Evolutionary conservation across 2,888 invertebrate species (phyloP).

Genomic region (Hirtodrosophila confusa): DNA sequence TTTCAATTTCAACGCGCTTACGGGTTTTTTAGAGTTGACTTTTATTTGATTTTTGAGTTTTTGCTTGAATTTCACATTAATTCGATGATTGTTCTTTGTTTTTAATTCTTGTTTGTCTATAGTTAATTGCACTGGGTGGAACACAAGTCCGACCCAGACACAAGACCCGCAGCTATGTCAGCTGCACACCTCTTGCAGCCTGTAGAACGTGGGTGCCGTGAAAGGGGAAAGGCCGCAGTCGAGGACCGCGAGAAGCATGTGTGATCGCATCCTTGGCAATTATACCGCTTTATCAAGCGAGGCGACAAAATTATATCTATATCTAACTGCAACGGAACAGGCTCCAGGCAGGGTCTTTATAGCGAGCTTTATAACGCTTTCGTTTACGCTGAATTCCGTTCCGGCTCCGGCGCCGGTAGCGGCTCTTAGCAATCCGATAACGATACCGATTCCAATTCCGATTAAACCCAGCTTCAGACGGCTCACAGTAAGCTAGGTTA

Average conservation of each 20-base stretch:
- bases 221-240: conserved; percentile 1
- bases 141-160: neutral
- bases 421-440: conserved; percentile 1
- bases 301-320: too few relatives aligned
- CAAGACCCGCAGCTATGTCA: conserved; percentile 41
- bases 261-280: conserved; percentile 36
- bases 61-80: neutral
- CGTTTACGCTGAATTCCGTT: conserved; percentile 45
- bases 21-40: neutral
- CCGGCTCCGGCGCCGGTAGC: neutral
- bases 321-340: too few relatives aligned
- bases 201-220: neutral
- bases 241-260: neutral
- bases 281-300: neutral
- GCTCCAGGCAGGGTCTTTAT: too few relatives aligned
- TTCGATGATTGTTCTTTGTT: neutral
- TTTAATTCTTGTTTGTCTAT: conserved; percentile 2
- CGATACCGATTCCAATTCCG: neutral
- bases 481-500: conserved; percentile 18
- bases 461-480: neutral
- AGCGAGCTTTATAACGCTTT: conserved; percentile 52
- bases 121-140: neutral
- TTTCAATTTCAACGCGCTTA: neutral
- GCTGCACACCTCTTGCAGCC: conserved; percentile 36
- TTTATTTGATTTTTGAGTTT: neutral